Evolutionary conservation across 2,797 vertebrate genomes (phyloP).

Genomic region (Melanotaenia pygmaea): DNA sequence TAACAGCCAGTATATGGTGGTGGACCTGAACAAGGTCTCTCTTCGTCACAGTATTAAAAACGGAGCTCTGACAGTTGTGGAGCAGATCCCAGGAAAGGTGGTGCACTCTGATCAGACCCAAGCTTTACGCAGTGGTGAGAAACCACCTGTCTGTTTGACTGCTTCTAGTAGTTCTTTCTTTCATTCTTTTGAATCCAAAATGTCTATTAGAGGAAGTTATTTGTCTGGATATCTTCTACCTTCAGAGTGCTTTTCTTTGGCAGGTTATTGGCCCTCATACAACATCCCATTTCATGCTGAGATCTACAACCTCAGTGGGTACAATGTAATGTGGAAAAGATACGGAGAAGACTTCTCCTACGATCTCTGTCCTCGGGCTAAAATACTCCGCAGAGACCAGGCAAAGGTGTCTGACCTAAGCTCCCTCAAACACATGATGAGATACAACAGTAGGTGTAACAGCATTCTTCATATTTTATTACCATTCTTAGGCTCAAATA

Average conservation of each 20-base stretch:
- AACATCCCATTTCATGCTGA: slow-evolving; percentile 90
- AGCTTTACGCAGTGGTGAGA: slow-evolving; percentile 86
- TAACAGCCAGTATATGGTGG: slow-evolving; percentile 94
- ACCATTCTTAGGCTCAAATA: neutral
- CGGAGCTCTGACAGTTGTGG: slow-evolving; percentile 86
- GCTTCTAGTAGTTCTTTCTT: neutral
- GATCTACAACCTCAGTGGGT: slow-evolving; percentile 90
- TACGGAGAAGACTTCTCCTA: slow-evolving; percentile 90
- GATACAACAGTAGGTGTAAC: slow-evolving; percentile 90
- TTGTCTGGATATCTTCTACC: neutral
- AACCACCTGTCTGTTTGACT: neutral
- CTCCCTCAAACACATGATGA: slow-evolving; percentile 91
- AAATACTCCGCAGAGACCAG: slow-evolving; percentile 93
- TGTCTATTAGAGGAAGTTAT: neutral
- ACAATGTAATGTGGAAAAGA: slow-evolving; percentile 80
- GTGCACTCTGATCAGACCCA: slow-evolving; percentile 89
- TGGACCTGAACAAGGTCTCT: slow-evolving; percentile 88
- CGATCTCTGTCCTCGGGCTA: slow-evolving; percentile 89
- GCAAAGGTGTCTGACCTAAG: slow-evolving; percentile 83
- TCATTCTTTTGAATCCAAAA: neutral
- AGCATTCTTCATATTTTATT: neutral
- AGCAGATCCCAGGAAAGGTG: slow-evolving; percentile 90
- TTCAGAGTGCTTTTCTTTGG: slow-evolving; percentile 18
- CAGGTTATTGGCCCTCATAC: slow-evolving; percentile 95
- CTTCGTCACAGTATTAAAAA: slow-evolving; percentile 81